phyloP scores from a whole-genome alignment of 2,113 vertebrate genomes.

The Sardina pilchardus region DNA sequence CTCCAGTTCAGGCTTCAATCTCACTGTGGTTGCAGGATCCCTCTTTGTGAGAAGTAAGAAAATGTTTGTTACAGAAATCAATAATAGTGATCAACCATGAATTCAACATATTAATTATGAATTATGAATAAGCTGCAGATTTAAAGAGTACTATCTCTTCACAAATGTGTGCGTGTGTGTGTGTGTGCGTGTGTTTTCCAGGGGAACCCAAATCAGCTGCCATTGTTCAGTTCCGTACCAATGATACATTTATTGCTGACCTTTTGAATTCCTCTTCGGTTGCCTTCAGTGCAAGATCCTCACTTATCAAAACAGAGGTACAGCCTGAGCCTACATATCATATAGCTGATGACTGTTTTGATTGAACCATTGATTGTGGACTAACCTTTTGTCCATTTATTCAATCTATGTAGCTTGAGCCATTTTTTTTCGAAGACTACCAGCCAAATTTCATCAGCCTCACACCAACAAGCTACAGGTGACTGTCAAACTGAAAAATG shows the following conservation, averaged over 20 bases:
- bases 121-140: not conserved
- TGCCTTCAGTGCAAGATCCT: constrained; percentile 20
- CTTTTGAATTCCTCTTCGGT: not conserved
- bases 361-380: too few species aligned
- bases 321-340: not conserved
- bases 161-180: not conserved
- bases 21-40: not conserved
- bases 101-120: too few species aligned
- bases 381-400: not conserved
- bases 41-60: constrained; percentile 32
- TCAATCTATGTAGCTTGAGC: not conserved
- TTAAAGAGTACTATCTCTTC: too few species aligned
- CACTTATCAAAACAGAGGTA: constrained; percentile 28
- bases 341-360: too few species aligned
- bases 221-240: constrained; percentile 24
- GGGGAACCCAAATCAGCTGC: constrained; percentile 9
- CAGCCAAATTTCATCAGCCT: too few species aligned
- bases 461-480: too few species aligned
- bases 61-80: not conserved
- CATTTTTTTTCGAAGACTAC: too few species aligned
- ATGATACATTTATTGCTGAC: constrained; percentile 26
- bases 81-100: too few species aligned
- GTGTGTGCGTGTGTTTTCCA: not conserved
- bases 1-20: not conserved
- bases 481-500: not conserved